Percentiles rank a stretch among this genome's conserved stretches.
Evolutionary conservation across 2,113 vertebrate species (phyloP).

Genomic region (Tricholaema leucomelas): DNA sequence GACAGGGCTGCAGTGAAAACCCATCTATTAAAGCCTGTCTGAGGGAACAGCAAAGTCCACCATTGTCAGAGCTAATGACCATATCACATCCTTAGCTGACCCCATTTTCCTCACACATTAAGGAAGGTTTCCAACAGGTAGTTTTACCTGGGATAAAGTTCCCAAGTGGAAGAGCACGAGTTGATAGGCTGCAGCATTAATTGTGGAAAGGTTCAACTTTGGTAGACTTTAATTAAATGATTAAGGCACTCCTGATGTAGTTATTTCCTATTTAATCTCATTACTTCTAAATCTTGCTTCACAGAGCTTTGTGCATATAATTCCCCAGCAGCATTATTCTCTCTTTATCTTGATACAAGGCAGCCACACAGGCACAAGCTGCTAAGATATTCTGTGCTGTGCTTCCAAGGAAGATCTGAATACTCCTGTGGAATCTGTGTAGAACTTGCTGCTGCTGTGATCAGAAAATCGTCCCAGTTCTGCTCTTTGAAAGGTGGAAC

Average conservation of each 20-base stretch:
- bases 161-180: neutral
- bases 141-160: neutral
- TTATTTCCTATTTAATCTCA: conserved; percentile 66
- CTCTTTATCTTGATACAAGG: conserved; percentile 18
- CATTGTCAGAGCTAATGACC: neutral
- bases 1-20: neutral
- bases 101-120: neutral
- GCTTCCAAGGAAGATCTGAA: neutral
- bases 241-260: conserved; percentile 57
- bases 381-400: neutral
- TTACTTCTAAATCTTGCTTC: conserved; percentile 64
- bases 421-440: neutral
- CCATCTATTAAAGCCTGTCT: neutral
- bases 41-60: neutral
- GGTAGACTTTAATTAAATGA: conserved; percentile 68
- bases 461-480: neutral
- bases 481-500: neutral
- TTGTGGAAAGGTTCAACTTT: conserved; percentile 52
- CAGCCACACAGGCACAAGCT: neutral
- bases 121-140: neutral
- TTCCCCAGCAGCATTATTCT: conserved; percentile 34
- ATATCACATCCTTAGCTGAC: neutral
- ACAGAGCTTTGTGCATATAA: conserved; percentile 43
- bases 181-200: conserved; percentile 15
- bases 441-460: neutral